Conservation (phyloP, 2,113 vertebrate species). For the Spermophilus dauricus region DNA sequence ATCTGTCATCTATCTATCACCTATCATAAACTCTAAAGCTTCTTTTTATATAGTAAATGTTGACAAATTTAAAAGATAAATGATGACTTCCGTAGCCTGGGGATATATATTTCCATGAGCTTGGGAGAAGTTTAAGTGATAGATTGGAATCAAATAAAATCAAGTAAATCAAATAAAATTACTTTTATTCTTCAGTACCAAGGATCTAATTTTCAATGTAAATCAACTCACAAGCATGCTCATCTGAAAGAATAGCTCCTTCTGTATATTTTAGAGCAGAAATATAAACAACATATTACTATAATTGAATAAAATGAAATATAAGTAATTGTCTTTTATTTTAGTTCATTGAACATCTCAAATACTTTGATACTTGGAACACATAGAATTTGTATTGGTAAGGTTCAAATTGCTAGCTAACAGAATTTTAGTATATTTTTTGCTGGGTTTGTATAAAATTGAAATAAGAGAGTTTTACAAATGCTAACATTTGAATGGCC, state of each 20-base stretch:
- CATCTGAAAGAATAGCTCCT: background rate
- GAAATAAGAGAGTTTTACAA: slow-evolving; percentile 7
- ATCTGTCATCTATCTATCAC: background rate
- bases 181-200: slow-evolving; percentile 15
- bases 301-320: slow-evolving; percentile 39
- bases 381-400: background rate
- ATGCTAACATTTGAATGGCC: background rate
- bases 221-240: slow-evolving; percentile 25
- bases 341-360: slow-evolving; percentile 40
- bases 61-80: slow-evolving; percentile 23
- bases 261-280: background rate
- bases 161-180: slow-evolving; percentile 60
- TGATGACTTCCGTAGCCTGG: background rate
- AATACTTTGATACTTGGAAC: background rate
- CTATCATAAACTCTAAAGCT: background rate
- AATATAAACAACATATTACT: slow-evolving; percentile 50
- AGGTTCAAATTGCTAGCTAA: background rate
- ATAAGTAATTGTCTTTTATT: slow-evolving; percentile 52
- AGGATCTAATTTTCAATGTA: background rate
- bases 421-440: background rate
- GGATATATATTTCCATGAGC: slow-evolving; percentile 36
- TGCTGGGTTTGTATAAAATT: slow-evolving; percentile 40
- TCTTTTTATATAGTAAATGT: slow-evolving; percentile 11
- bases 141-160: background rate
- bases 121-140: background rate